phyloP scores from a whole-genome alignment of 2,888 invertebrate genomes.

The Macaria notata region DNA sequence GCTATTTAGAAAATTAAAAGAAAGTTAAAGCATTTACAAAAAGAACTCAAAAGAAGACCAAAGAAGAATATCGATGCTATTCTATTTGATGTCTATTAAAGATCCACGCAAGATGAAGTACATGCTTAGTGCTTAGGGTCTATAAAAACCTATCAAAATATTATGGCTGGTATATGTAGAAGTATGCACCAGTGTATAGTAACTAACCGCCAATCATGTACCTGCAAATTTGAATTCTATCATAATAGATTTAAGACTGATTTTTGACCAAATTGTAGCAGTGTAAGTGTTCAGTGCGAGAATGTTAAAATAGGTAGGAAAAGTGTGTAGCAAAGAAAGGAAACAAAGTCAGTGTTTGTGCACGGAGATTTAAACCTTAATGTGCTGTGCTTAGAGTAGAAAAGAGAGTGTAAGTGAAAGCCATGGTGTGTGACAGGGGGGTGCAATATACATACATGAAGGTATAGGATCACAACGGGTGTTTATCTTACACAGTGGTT shows the following conservation, averaged over 20 bases:
- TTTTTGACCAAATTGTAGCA: constrained; percentile 51
- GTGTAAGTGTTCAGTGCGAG: constrained; percentile 59
- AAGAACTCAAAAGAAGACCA: neutral
- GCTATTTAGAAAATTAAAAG: constrained; percentile 75
- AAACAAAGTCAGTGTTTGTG: constrained; percentile 52
- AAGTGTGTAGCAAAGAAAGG: constrained; percentile 61
- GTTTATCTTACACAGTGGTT: constrained; percentile 10
- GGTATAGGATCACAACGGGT: no score
- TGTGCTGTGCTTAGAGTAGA: constrained; percentile 78
- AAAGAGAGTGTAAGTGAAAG: constrained; percentile 58
- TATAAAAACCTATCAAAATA: constrained; percentile 50
- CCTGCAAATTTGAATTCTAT: constrained; percentile 45
- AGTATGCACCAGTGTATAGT: constrained; percentile 75
- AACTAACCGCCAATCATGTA: constrained; percentile 52
- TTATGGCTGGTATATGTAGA: constrained; percentile 80
- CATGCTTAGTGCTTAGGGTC: constrained; percentile 72
- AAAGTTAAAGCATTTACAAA: neutral
- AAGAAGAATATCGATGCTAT: constrained; percentile 21
- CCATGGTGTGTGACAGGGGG: constrained; percentile 60
- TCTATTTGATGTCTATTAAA: constrained; percentile 30
- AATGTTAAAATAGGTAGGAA: constrained; percentile 53
- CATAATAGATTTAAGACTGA: constrained; percentile 39
- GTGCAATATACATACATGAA: constrained; percentile 16
- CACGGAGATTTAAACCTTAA: constrained; percentile 73
- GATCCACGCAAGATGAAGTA: constrained; percentile 53